Conservation (phyloP, 2,888 invertebrate species). For the Trachelus tabidus region DNA sequence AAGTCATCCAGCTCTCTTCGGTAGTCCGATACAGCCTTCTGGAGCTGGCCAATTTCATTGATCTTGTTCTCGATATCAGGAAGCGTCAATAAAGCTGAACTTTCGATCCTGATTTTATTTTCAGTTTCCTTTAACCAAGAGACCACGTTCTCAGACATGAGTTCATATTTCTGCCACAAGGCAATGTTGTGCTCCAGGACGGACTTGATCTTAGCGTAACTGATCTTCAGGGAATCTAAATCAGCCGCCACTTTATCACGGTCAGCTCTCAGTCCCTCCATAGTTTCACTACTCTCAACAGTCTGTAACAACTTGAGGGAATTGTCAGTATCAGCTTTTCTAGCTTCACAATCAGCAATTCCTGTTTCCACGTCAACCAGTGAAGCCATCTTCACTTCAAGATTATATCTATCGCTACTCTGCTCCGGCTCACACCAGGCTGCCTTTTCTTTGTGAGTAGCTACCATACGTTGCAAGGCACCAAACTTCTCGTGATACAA, state of each 20-base stretch:
- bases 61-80: slow-evolving; percentile 78
- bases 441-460: slow-evolving; percentile 87
- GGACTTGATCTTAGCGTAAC: slow-evolving; percentile 76
- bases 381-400: slow-evolving; percentile 89
- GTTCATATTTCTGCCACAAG: slow-evolving; percentile 85
- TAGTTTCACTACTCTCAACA: slow-evolving; percentile 79
- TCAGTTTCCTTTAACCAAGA: slow-evolving; percentile 85
- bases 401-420: slow-evolving; percentile 89
- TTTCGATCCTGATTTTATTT: slow-evolving; percentile 78
- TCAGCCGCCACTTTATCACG: slow-evolving; percentile 78
- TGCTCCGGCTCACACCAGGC: slow-evolving; percentile 92
- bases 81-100: slow-evolving; percentile 77
- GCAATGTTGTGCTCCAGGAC: slow-evolving; percentile 78
- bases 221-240: slow-evolving; percentile 76
- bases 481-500: slow-evolving; percentile 86
- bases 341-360: slow-evolving; percentile 76
- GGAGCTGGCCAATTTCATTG: slow-evolving; percentile 73
- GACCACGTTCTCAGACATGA: slow-evolving; percentile 78
- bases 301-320: slow-evolving; percentile 78
- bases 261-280: slow-evolving; percentile 76
- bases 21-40: slow-evolving; percentile 74
- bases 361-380: slow-evolving; percentile 80
- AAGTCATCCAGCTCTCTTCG: slow-evolving; percentile 76
- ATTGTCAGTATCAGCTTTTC: slow-evolving; percentile 76
- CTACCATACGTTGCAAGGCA: slow-evolving; percentile 83